These are phyloP conservation scores for Pterocles burchelli DNA, from an alignment of 2,113 vertebrate genomes.

Conservation along the genomic window DNA sequence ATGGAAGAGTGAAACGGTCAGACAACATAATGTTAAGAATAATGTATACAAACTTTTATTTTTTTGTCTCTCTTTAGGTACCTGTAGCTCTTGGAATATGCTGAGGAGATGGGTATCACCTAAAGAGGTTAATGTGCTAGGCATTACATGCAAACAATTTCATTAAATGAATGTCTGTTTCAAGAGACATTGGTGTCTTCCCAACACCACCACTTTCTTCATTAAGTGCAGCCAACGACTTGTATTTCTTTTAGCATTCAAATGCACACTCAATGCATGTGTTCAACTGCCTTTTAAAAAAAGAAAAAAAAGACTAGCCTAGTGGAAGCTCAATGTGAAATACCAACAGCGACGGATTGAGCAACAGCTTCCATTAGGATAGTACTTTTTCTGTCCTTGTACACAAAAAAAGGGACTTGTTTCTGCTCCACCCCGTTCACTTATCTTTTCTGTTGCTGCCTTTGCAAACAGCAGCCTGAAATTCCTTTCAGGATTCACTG, in stretches of 20 bases:
- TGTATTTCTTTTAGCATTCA: not conserved
- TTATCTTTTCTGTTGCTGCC: not conserved
- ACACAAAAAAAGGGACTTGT: not conserved
- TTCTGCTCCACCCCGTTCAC: not conserved
- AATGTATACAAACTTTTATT: conserved; percentile 15
- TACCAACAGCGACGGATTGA: not conserved
- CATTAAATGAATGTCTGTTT: not conserved
- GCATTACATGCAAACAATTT: not conserved
- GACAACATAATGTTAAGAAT: not conserved
- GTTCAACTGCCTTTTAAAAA: not conserved
- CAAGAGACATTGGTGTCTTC: not conserved
- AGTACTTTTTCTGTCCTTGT: not conserved
- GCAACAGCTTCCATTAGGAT: not conserved
- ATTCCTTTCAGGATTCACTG: not conserved
- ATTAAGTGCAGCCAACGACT: not conserved
- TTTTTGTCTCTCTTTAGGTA: not conserved
- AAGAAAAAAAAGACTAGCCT: not conserved
- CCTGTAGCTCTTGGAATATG: not conserved
- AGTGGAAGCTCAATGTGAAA: not conserved
- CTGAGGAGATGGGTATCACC: not conserved
- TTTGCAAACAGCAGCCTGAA: not conserved
- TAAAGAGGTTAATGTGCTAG: not conserved
- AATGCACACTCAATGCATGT: not conserved
- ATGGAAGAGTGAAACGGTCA: not conserved
- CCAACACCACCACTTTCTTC: not conserved